Conservation (phyloP, 2,797 vertebrate genomes). For the Megaceryle alcyon region DNA sequence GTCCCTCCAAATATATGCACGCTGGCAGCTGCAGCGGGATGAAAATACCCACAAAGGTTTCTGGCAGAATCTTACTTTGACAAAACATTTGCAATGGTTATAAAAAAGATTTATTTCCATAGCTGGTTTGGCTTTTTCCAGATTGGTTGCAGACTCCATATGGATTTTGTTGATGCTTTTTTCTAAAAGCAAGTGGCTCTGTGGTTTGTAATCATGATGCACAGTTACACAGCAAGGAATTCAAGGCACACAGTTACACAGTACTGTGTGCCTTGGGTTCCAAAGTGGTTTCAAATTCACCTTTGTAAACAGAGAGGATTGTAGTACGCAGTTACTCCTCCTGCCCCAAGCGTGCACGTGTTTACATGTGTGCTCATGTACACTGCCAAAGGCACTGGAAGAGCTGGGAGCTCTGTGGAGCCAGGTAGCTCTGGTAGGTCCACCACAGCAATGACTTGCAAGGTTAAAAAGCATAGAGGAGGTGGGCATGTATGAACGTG, state of each 20-base stretch:
- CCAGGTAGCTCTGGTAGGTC: background rate
- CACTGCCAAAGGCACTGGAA: accelerated
- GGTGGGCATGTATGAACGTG: accelerated
- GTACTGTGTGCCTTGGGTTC: background rate
- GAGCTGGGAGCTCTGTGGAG: background rate
- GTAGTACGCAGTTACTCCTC: background rate
- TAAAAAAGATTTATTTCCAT: background rate
- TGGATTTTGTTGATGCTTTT: background rate
- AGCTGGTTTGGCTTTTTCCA: background rate
- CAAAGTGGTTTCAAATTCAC: background rate
- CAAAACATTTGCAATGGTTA: background rate
- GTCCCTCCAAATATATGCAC: background rate
- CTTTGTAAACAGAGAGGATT: background rate
- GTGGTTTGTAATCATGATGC: background rate
- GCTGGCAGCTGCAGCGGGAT: background rate
- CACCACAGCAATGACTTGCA: background rate
- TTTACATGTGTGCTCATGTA: accelerated
- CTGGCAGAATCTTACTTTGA: background rate
- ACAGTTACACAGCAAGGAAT: background rate
- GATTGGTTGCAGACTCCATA: background rate
- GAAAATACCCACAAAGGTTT: background rate
- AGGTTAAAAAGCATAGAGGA: background rate
- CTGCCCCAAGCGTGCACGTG: background rate
- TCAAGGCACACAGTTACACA: background rate
- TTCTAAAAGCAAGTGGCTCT: background rate